phyloP scores from a whole-genome alignment of 2,888 invertebrate species.

The Smittia aterrima region DNA sequence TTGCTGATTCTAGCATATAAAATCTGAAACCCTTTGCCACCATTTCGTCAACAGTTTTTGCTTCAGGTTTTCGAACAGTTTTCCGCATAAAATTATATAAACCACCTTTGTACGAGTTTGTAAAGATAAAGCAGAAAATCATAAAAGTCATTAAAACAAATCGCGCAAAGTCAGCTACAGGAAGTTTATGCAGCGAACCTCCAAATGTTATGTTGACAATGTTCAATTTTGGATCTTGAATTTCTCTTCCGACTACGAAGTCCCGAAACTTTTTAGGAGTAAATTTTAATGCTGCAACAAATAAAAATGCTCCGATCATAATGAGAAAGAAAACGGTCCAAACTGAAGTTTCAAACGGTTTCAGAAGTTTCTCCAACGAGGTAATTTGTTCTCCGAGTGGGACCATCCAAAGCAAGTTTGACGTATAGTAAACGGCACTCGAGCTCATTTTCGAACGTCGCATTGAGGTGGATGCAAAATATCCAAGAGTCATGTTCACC shows the following conservation, averaged over 20 bases:
- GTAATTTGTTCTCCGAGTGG: conserved; percentile 32
- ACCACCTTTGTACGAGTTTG: conserved; percentile 17
- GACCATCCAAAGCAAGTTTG: conserved; percentile 33
- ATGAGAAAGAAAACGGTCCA: conserved; percentile 3
- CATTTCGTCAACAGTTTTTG: not conserved
- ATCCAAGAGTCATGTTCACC: conserved; percentile 42
- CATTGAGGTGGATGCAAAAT: not conserved
- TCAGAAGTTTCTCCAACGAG: conserved; percentile 29
- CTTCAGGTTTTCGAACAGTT: not conserved
- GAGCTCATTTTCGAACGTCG: not conserved
- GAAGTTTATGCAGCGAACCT: not conserved
- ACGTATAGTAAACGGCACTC: conserved; percentile 14
- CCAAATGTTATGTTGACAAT: conserved; percentile 33
- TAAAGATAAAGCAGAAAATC: conserved; percentile 22
- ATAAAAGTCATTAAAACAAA: not conserved
- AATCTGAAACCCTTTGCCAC: conserved; percentile 2
- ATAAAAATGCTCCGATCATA: conserved; percentile 5
- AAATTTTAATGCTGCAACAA: not conserved
- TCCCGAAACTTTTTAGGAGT: not conserved
- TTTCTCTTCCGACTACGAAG: conserved; percentile 32
- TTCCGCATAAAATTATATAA: conserved; percentile 31
- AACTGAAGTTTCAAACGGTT: conserved; percentile 9
- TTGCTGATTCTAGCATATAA: not conserved
- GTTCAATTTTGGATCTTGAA: conserved; percentile 31
- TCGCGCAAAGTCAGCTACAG: conserved; percentile 41